Base-by-base conservation (phyloP, 2,888 invertebrate genomes). In the Calameuta pallipes region DNA sequence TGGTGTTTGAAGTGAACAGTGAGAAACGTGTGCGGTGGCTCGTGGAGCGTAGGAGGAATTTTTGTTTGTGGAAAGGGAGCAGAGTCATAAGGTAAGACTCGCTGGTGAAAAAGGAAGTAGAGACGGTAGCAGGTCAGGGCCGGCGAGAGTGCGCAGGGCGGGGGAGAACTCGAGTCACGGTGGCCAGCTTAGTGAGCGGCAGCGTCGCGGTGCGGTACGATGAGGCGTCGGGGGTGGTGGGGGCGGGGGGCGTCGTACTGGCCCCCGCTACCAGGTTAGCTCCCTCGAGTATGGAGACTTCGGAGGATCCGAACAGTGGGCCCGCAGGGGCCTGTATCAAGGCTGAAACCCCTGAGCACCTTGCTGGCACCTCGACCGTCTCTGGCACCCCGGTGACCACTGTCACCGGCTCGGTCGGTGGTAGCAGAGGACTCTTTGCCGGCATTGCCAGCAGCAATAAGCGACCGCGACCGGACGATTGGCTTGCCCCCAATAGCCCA, bases 401-500 rank as follows among this genome's bases (percentile, higher is more conserved):
- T 82, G 84, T 83, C 71, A 82, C 78, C 82, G 89, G 86, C 76
- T 88, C 87, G 74, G 84, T 88, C 13, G 85, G 83, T 77, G 87
- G 87, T 80, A 82, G 90, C 82, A 79, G 84, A 84, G 86, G 88
- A 33, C 86, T 91, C 56, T 90, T 92, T 87, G 88, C 92, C 88
- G 90, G 93, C 23, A 91, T 91, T 76, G 87, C 89, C 41, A 84
- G 92, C 85, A 93, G 89, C 84, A 92, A 92, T 81, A 94, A 94
- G 84, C 91, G 94, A 78, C 92, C 93, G 76, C 92, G 94, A 73
- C 92, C 92, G 71, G 94, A 95, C 86, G 95, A 95, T 87, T 95
- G 95, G 95, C 91, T 95, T 82, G 93, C 94, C 78, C 93, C 94
- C 34, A 93, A 94, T 80, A 94, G 94, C 90, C 94, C 94, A 13